Conservation (phyloP, 2,113 vertebrate species). For the Callithrix jacchus region DNA sequence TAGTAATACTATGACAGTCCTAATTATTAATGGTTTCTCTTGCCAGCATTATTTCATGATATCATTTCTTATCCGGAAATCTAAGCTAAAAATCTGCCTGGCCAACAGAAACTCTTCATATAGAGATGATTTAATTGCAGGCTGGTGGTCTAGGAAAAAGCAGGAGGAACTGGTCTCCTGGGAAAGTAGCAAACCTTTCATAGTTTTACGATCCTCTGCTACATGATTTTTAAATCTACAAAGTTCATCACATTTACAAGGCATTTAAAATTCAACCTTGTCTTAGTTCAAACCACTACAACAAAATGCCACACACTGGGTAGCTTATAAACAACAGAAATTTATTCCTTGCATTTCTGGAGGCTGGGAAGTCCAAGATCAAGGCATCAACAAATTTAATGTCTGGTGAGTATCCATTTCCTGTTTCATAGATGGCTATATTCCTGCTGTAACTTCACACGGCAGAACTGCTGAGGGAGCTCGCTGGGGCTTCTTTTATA, state of each 20-base stretch:
- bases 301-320: background rate
- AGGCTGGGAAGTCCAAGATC: background rate
- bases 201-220: background rate
- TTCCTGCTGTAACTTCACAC: background rate
- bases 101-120: background rate
- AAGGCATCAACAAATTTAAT: background rate
- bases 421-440: background rate
- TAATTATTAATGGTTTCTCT: background rate
- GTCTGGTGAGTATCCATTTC: background rate
- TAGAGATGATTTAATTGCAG: background rate
- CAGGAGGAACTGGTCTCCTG: background rate
- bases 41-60: background rate
- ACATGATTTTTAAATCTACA: conserved; percentile 36
- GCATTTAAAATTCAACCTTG: background rate
- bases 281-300: background rate
- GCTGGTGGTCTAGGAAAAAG: background rate
- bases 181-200: background rate
- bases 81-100: background rate
- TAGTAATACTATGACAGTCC: background rate
- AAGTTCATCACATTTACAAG: background rate
- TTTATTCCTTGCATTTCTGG: background rate
- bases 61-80: background rate
- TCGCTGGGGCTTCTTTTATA: background rate
- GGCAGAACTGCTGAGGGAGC: background rate
- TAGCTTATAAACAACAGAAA: background rate